These are phyloP conservation scores for Drosophila niveifrons DNA, from an alignment of 2,888 invertebrate species.

Conservation along the genomic window DNA sequence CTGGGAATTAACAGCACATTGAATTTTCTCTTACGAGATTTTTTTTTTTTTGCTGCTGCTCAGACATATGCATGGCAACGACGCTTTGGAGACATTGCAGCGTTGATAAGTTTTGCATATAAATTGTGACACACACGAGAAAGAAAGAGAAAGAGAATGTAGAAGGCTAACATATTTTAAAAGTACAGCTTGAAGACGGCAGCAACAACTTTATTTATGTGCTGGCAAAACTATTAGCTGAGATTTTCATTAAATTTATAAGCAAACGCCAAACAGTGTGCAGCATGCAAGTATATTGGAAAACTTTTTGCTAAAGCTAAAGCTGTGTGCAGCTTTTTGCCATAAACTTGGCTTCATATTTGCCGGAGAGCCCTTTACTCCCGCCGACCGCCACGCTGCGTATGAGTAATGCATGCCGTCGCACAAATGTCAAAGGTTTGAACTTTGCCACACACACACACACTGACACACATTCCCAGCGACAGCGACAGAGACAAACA, in stretches of 20 bases:
- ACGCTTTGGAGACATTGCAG: conserved; percentile 74
- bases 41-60: conserved; percentile 17
- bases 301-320: conserved; percentile 62
- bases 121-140: conserved; percentile 74
- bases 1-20: conserved; percentile 78
- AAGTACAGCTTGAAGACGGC: conserved; percentile 22
- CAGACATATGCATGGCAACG: conserved; percentile 71
- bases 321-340: conserved; percentile 43
- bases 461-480: conserved; percentile 58
- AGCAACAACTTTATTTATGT: conserved; percentile 67
- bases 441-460: conserved; percentile 58
- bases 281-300: conserved; percentile 54
- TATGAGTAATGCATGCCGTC: conserved; percentile 78
- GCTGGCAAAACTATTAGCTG: conserved; percentile 71
- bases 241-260: conserved; percentile 80
- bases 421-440: conserved; percentile 78
- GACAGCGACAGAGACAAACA: conserved; percentile 30
- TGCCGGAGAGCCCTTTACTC: neutral
- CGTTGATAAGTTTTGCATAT: conserved; percentile 82
- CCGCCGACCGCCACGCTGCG: conserved; percentile 61
- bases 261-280: conserved; percentile 39
- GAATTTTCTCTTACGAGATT: conserved; percentile 45
- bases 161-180: conserved; percentile 34
- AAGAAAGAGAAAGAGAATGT: neutral
- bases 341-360: conserved; percentile 49